Base-by-base conservation (phyloP, 2,888 invertebrate genomes). In the Pollenia amentaria region DNA sequence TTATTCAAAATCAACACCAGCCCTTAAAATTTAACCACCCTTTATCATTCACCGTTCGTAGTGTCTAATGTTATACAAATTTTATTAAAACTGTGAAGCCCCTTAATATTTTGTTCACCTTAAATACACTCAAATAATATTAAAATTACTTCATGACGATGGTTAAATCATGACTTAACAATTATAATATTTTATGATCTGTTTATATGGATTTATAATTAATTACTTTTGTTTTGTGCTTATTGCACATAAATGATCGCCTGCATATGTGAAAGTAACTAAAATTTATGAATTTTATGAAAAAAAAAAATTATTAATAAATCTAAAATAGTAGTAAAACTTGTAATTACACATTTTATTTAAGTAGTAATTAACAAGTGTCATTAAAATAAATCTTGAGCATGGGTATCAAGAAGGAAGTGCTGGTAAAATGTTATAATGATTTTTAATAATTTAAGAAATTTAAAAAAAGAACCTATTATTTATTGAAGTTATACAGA, bases 111-210 rank as follows among this genome's bases (percentile, higher is more conserved):
- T 48, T 29, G 29, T 18, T 40, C 3, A 11, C 14, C 3, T 48
- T 2, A 18, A 60, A 62, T 48, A 7, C 29, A 75, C 48, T 51
- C 18, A 69, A 69, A 18, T 1, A 18, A 64, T 18, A 3, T 8
- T 18, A 3, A 9, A 77, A 38, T 55, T 2, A 55, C 48, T 57
- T 69, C 48, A 69, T 14, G 14, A 57, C 38, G 18, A 44, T 62
- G 51, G n/a, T 51, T 77, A 14, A 42, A 78, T 82, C 85, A 85
- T 85, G 85, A 81, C 73, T 82, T 77, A 69, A 55, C 81, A 73
- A 85, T 85, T 85, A 78, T n/a, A 81, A 67, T 80, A 78, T 70
- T 85, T 85, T 85, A 82, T 75, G 73, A 78, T 64, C 73, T 75
- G 72, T 81, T 78, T 70, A 80, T 40, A 70, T 77, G 65, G 73